Evolutionary conservation across 1,140 invertebrate genomes (phyloP).

Genomic region (Metopolophium dirhodum): DNA sequence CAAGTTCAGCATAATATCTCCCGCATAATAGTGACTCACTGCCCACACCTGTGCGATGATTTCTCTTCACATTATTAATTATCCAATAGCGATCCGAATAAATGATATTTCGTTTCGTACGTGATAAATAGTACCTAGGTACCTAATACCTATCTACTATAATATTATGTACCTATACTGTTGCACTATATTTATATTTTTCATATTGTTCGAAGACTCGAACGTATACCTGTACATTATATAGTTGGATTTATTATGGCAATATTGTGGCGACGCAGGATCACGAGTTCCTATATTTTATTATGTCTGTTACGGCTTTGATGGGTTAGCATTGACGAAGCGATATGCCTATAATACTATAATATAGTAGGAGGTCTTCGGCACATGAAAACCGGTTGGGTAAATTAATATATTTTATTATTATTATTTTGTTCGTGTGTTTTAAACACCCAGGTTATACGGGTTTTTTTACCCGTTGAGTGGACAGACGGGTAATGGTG

Average conservation of each 20-base stretch:
- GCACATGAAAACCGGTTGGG: constrained; percentile 16
- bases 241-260: neutral
- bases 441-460: constrained; percentile 35
- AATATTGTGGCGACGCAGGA: neutral
- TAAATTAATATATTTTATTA: constrained; percentile 52
- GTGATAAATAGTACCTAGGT: neutral
- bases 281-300: neutral
- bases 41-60: constrained; percentile 25
- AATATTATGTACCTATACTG: neutral
- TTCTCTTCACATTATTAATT: constrained; percentile 54
- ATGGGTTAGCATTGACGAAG: neutral
- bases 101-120: constrained; percentile 4
- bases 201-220: neutral
- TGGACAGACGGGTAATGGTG: neutral
- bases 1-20: neutral
- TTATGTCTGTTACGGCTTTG: neutral
- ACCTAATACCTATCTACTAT: no score
- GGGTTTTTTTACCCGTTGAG: constrained; percentile 22
- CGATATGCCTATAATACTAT: neutral
- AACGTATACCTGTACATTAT: neutral
- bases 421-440: constrained; percentile 12
- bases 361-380: neutral
- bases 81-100: constrained; percentile 28
- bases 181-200: neutral
- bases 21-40: constrained; percentile 17